These are phyloP conservation scores for Anarsia innoxiella DNA, from an alignment of 2,888 invertebrate species.

Conservation along the genomic window DNA sequence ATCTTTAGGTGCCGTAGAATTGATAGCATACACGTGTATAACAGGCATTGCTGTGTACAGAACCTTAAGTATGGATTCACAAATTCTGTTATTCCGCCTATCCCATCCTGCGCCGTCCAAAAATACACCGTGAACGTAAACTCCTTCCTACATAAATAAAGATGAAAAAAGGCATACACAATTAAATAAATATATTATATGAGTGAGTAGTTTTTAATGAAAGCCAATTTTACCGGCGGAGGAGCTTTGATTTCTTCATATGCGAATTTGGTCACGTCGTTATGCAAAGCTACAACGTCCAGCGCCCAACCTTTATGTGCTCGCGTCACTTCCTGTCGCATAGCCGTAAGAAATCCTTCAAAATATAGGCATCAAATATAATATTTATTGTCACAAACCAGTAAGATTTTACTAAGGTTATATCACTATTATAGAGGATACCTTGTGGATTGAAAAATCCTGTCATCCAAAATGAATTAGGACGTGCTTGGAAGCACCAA, in stretches of 20 bases:
- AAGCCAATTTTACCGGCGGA: no score
- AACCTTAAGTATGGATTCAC: slow-evolving; percentile 88
- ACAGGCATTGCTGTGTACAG: slow-evolving; percentile 87
- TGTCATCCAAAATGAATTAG: slow-evolving; percentile 91
- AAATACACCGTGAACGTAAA: slow-evolving; percentile 88
- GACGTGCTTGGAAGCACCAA: slow-evolving; percentile 85
- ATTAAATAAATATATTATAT: no score
- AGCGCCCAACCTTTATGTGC: slow-evolving; percentile 93
- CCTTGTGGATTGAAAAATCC: slow-evolving; percentile 96
- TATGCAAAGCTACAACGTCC: slow-evolving; percentile 87
- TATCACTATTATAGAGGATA: no score
- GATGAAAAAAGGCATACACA: no score
- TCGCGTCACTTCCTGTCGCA: slow-evolving; percentile 93
- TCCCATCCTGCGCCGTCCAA: slow-evolving; percentile 95
- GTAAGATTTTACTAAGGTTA: no score
- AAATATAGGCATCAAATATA: no score
- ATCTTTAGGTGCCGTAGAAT: slow-evolving; percentile 81
- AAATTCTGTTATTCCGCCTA: slow-evolving; percentile 78
- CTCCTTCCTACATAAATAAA: slow-evolving; percentile 79
- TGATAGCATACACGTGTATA: slow-evolving; percentile 86
- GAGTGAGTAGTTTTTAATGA: no score
- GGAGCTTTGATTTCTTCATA: slow-evolving; percentile 82
- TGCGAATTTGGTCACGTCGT: slow-evolving; percentile 81
- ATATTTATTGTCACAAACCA: no score
- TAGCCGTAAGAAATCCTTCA: slow-evolving; percentile 93